Evolutionary conservation across 1,140 invertebrate genomes (phyloP), one percentile per base, ranked within the genome.

Genomic region (Anagrus nilaparvatae): DNA sequence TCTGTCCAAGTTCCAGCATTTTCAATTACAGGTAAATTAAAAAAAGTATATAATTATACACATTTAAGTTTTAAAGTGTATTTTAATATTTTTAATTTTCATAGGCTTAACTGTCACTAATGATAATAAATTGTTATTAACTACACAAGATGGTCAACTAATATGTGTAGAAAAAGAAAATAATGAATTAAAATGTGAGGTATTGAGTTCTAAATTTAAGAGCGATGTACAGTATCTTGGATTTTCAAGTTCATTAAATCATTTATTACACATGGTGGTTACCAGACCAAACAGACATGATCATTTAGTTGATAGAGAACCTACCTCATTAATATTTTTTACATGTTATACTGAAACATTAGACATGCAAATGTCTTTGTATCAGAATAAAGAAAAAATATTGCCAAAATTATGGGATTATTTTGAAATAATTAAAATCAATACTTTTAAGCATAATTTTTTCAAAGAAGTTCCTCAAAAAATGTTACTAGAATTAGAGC

Each of bases 211-310:
- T 24, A 48, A 58, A 19, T 35, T 47, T 21, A 48, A 51, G 25
- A 27, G 35, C 29, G 36, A 36, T 34, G 21, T 60, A 7, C 62
- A 63, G 16, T 65, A 56, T 49, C 35, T 66, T 1, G 66, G 63
- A 1, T 46, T 65, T 5, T 48, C 58, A 4, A 40, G 47, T 47
- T 66, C 64, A 2, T 43, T 25, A 18, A 67, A 54, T 40, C 49
- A 43, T 42, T 19, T 42, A 6, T 48, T 63, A 13, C 56, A 65
- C 27, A 17, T 51, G 5, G 58, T 56, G 18, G 37, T 65, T 20
- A 63, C 58, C 3, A 61, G 56, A 51, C 66, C 66, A 5, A 56
- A 52, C 40, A 34, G 28, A 8, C 61, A 61, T 28, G 66, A 69
- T 53, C 66, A 69, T 49, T 44, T 69, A 19, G 45, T 60, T 1